Base-by-base conservation (phyloP, 2,113 vertebrate genomes). In the Marmota monax region DNA sequence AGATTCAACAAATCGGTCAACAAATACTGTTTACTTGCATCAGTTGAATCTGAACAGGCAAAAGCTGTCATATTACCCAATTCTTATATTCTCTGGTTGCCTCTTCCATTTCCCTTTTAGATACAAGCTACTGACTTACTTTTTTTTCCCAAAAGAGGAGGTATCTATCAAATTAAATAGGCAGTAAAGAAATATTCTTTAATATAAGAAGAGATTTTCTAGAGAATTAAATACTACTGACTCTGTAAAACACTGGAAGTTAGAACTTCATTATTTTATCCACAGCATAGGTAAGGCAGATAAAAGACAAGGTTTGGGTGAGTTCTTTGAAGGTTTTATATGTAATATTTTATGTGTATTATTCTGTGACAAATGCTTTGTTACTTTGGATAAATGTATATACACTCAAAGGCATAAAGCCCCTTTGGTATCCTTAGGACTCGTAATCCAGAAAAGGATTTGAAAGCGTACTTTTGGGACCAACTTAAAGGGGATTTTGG, bases 1-100 rank as follows among this genome's bases (percentile, higher is more conserved):
- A 92, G 22, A 74, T 86, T 95, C 94, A 93, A 91, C 58, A 76
- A 85, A 89, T 95, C 93, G 93, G 82, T 29, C 13, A 84, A 90
- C 74, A 84, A 86, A 63, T 53, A 48, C 63, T 48, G 63, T 73
- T 97, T 32, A 70, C 70, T 84, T 94, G 86, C 72, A 76, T 92
- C 58, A 85, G 72, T 85, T 74, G 72, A 85, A 97, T 82, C 58
- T 93, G 94, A 91, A 63, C 78, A 92, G 94, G 77, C 48, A 95
- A 95, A 97, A 7, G 37, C 22, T 67, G 58, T 32, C 88, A 39
- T 39, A 32, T 13, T 88, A 56, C 39, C 13, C 69, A 22, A 94
- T 73, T 87, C 82, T 94, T 89, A 90, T 61, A 32, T 63, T 37
- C 22, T 63, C 17, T 14, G 48, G 23, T 48, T 29, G 32, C 29